phyloP scores from a whole-genome alignment of 2,888 invertebrate genomes.

The Malacosoma neustria region DNA sequence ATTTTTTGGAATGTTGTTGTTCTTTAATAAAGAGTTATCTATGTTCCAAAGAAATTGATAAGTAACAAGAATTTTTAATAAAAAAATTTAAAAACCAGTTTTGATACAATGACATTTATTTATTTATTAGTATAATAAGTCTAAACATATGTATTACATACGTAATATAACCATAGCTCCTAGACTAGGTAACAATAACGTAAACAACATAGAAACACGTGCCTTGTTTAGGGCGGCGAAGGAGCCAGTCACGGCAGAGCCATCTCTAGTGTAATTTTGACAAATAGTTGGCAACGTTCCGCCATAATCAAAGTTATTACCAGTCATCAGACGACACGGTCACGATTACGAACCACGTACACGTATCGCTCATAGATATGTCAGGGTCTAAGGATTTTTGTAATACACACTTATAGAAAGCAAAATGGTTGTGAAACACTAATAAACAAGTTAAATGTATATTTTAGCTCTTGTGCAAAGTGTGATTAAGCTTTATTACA shows the following conservation, averaged over 20 bases:
- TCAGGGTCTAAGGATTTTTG: neutral
- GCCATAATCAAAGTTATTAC: constrained; percentile 29
- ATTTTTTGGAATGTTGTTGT: too few species aligned
- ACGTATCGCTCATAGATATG: neutral
- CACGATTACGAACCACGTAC: constrained; percentile 17
- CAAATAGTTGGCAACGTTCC: constrained; percentile 20
- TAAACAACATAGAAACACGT: constrained; percentile 17
- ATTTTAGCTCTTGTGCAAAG: too few species aligned
- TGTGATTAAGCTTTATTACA: too few species aligned
- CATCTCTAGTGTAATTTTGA: constrained; percentile 29
- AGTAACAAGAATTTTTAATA: too few species aligned
- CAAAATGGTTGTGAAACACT: too few species aligned
- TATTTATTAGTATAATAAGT: too few species aligned
- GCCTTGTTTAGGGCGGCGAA: constrained; percentile 6
- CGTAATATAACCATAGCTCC: constrained; percentile 6
- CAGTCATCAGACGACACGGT: constrained; percentile 11
- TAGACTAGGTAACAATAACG: constrained; percentile 13
- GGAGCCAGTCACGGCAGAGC: constrained; percentile 16
- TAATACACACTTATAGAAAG: too few species aligned
- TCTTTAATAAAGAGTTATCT: too few species aligned
- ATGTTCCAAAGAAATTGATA: too few species aligned
- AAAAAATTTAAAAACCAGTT: too few species aligned
- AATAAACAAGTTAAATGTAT: too few species aligned
- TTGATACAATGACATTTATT: too few species aligned
- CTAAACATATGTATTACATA: neutral